Base-by-base conservation (phyloP, 2,797 vertebrate species). In the Tinamus major region DNA sequence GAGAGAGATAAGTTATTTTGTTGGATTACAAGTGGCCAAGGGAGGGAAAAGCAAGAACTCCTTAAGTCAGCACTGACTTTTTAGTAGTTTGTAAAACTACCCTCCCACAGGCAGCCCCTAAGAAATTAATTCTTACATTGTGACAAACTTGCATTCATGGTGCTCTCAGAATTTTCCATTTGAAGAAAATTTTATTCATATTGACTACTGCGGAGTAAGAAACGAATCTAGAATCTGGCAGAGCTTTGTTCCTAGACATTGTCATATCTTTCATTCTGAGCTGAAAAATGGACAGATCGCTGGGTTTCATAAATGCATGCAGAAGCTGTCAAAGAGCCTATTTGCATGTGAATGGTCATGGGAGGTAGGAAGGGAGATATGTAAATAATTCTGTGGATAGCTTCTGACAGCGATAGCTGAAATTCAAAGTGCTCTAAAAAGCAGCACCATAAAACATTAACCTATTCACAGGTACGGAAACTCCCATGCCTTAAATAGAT, bases 321-420 rank as follows among this genome's bases (percentile, higher is more conserved):
- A 91, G 78, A 80, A 96, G 71, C 91, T 93, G 94, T 92, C 92
- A 89, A 74, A 93, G 91, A 49, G 90, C 4, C n/a, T 59, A 93
- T 93, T 95, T 95, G 87, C 95, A 95, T 96, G 82, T 93, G 96
- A 96, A 94, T 96, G 94, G 95, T 91, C 91, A 94, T 68, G 74
- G 64, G 77, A 94, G 85, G 70, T 91, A 93, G 83, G 68, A 92
- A 87, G 24, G 23, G 70, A 89, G 64, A 90, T 94, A 92, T 85
- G 77, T 91, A 92, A 95, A 88, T 95, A 95, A 79, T 84, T 91
- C 77, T 81, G 48, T 64, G 63, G 63, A 70, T 87, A 76, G 77
- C 85, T 95, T 4, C 83, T 93, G 83, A 78, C 87, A 90, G 77
- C 86, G 89, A 92, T 79, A 58, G 37, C 94, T 96, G 80, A 80